phyloP scores from a whole-genome alignment of 2,888 invertebrate genomes.

The Synanthedon myopaeformis region DNA sequence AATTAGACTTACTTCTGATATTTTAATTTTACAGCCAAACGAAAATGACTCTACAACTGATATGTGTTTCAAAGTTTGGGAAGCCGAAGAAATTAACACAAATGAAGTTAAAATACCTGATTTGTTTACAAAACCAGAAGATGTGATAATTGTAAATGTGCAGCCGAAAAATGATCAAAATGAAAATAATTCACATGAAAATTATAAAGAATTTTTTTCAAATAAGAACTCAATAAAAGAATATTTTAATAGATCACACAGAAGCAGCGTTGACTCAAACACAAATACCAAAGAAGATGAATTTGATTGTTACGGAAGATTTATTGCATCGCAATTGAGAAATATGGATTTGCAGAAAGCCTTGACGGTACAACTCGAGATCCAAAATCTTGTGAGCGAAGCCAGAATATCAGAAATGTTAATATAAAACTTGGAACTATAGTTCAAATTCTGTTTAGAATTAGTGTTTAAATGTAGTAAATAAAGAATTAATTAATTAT shows the following conservation, averaged over 20 bases:
- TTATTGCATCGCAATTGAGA: conserved; percentile 54
- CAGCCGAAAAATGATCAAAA: background rate
- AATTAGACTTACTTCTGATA: too few species aligned
- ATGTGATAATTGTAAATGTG: conserved; percentile 3
- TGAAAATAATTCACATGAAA: background rate
- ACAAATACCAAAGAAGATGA: conserved; percentile 42
- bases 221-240: background rate
- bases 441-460: background rate
- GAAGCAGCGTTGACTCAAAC: conserved; percentile 22
- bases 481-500: background rate
- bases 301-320: conserved; percentile 60
- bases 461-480: background rate
- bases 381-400: conserved; percentile 50
- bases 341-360: conserved; percentile 48
- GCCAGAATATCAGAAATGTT: conserved; percentile 39
- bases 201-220: background rate
- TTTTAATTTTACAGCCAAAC: conserved; percentile 1
- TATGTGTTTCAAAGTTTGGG: conserved; percentile 5
- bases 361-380: conserved; percentile 44
- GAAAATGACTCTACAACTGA: background rate
- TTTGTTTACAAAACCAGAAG: conserved; percentile 18
- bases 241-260: conserved; percentile 6
- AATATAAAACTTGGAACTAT: background rate
- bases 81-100: conserved; percentile 12
- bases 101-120: conserved; percentile 12